A percentile compares a stretch with the other conserved stretches of the same genome.
These are phyloP conservation scores for Rhinolophus ferrumequinum DNA, from an alignment of 2,113 vertebrate genomes.

Conservation along the genomic window DNA sequence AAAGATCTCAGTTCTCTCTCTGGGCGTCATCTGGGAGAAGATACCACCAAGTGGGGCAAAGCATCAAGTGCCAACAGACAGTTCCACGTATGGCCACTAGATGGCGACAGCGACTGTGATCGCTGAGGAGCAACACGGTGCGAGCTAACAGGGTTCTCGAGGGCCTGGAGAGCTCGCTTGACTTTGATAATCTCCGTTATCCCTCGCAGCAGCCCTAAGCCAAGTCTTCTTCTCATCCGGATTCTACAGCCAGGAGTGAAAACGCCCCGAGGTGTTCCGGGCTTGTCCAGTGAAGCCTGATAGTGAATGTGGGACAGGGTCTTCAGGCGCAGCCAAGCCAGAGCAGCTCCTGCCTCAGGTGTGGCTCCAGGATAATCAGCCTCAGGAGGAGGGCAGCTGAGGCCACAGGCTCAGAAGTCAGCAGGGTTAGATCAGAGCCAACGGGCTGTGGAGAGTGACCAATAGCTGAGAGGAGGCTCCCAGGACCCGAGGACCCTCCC, in stretches of 20 bases:
- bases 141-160: rapidly evolving
- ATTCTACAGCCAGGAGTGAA: neutral
- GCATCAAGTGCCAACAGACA: neutral
- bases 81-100: neutral
- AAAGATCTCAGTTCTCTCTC: rapidly evolving
- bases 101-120: neutral
- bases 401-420: neutral
- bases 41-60: rapidly evolving
- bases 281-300: too few relatives aligned
- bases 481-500: neutral
- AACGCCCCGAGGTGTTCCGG: rapidly evolving
- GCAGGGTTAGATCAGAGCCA: neutral
- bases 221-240: rapidly evolving
- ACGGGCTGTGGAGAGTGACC: neutral
- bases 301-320: neutral
- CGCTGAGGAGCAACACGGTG: rapidly evolving
- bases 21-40: neutral
- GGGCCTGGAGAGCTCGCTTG: neutral
- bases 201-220: too few relatives aligned
- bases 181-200: rapidly evolving
- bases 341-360: neutral
- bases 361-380: neutral
- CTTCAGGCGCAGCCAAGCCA: neutral
- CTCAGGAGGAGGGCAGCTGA: neutral
- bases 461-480: neutral